A percentile compares a stretch with the other conserved stretches of the same genome.
These are phyloP conservation scores for Tachysurus fulvidraco DNA, from an alignment of 2,113 vertebrate genomes.

Conservation along the genomic window DNA sequence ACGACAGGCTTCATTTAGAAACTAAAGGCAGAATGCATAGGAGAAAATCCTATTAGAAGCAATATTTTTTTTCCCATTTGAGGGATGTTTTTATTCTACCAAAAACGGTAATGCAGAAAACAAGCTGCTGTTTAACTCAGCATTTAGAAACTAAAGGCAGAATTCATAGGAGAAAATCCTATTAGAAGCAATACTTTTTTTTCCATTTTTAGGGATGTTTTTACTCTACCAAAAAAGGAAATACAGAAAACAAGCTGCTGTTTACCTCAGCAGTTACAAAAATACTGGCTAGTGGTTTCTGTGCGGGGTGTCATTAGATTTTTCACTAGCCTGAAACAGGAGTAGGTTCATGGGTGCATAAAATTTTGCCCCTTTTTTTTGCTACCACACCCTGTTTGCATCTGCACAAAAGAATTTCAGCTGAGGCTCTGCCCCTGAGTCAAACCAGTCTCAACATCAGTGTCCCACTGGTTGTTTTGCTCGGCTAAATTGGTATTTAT, in stretches of 20 bases:
- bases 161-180: neutral
- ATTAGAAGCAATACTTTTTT: neutral
- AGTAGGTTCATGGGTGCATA: constrained; percentile 27
- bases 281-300: constrained; percentile 60
- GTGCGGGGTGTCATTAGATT: constrained; percentile 64
- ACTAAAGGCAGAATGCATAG: neutral
- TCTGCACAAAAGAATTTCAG: constrained; percentile 53
- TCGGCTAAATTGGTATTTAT: constrained; percentile 79
- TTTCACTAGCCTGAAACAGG: constrained; percentile 48
- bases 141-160: constrained; percentile 9
- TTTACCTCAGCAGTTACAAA: constrained; percentile 55
- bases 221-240: neutral
- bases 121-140: constrained; percentile 48
- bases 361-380: constrained; percentile 39
- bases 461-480: constrained; percentile 72
- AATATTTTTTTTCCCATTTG: neutral
- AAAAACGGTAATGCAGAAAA: constrained; percentile 12
- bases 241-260: constrained; percentile 24
- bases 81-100: neutral
- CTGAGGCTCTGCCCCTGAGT: constrained; percentile 48
- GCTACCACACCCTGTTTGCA: constrained; percentile 54
- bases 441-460: constrained; percentile 62
- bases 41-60: neutral
- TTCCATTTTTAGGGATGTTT: neutral
- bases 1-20: neutral